Conservation (phyloP, 2,797 vertebrate genomes). For the Ibycter americanus region DNA sequence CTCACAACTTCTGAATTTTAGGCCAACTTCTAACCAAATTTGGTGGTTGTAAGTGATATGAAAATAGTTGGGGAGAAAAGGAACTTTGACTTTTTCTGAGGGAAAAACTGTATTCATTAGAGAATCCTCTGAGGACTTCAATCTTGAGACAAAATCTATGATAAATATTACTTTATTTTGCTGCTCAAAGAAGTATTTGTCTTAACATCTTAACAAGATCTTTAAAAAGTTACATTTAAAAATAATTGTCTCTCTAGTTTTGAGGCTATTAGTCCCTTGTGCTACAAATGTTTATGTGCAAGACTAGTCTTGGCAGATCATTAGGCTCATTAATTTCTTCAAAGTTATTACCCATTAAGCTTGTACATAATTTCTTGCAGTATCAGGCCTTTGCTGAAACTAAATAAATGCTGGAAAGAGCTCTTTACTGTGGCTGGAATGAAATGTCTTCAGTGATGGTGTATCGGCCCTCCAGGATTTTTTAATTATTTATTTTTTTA, state of each 20-base stretch:
- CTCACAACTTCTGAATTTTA: background rate
- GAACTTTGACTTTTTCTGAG: background rate
- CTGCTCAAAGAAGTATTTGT: background rate
- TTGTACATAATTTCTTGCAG: background rate
- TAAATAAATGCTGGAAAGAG: background rate
- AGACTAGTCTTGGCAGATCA: background rate
- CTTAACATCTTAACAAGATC: background rate
- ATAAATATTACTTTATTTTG: slow-evolving; percentile 16
- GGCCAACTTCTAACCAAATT: background rate
- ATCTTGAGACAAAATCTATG: background rate
- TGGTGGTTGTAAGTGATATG: background rate
- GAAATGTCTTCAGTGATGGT: background rate
- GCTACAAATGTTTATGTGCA: slow-evolving; percentile 7
- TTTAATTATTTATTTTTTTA: background rate
- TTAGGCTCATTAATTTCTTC: background rate
- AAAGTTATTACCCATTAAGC: background rate
- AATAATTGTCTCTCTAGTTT: background rate
- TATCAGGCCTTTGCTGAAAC: background rate
- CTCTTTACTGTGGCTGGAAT: background rate
- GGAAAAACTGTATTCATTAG: background rate
- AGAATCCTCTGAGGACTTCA: background rate
- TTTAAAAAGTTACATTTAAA: background rate
- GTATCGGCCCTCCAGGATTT: background rate
- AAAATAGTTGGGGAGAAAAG: background rate
- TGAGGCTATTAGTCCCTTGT: background rate